These are phyloP conservation scores for Iphiclides podalirius DNA, from an alignment of 2,888 invertebrate genomes.

Conservation along the genomic window DNA sequence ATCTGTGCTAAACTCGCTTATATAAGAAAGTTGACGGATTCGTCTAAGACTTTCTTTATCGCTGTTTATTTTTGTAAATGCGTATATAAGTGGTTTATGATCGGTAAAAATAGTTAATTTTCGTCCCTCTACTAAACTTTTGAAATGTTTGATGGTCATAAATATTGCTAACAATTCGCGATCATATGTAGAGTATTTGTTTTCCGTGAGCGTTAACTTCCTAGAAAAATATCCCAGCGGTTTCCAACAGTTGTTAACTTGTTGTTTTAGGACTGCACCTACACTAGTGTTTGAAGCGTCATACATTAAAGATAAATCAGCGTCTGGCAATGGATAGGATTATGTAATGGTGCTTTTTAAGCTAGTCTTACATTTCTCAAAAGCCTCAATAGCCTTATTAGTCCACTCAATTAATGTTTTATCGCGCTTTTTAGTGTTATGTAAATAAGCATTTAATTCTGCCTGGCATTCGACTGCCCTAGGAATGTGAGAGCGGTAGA, in stretches of 20 bases:
- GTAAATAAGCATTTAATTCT: background rate
- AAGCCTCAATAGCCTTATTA: constrained; percentile 15
- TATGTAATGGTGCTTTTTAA: too few relatives aligned
- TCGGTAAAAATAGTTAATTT: background rate
- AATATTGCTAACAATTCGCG: constrained; percentile 30
- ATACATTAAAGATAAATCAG: constrained; percentile 30
- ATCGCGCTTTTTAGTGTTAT: constrained; percentile 22
- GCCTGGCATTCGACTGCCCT: background rate
- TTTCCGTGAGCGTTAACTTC: constrained; percentile 36
- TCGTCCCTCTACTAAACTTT: background rate
- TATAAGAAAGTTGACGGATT: background rate
- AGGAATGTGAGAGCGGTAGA: background rate
- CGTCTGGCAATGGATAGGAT: too few relatives aligned
- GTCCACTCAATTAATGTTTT: constrained; percentile 30
- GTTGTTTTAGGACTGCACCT: constrained; percentile 43
- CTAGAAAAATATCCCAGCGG: background rate
- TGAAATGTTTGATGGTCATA: constrained; percentile 18
- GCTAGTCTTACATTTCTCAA: background rate
- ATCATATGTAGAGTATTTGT: constrained; percentile 37
- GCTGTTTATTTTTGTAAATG: background rate
- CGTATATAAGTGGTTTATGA: background rate
- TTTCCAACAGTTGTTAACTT: background rate
- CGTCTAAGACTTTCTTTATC: background rate
- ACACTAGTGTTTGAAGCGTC: constrained; percentile 44
- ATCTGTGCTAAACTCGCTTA: background rate